Base-by-base conservation (phyloP, 2,113 vertebrate species). In the Lepidothrix coronata region DNA sequence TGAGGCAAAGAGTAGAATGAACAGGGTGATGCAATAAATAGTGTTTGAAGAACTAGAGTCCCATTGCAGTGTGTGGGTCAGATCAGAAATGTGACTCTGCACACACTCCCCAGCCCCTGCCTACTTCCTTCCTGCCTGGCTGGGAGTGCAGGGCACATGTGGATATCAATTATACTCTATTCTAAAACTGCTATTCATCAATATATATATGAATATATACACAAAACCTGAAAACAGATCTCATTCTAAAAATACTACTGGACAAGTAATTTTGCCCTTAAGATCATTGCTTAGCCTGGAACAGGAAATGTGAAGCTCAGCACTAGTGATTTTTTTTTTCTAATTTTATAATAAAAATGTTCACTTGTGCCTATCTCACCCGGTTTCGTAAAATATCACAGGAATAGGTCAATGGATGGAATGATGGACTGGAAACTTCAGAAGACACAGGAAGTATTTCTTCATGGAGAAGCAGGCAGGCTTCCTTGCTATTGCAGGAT, bases 131-230 rank as follows among this genome's bases (percentile, higher is more conserved):
- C 27, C 67, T 68, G 28, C 41, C 41, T 37, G 33, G 27, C 61
- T 18, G 41, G 24, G 43, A 55, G 11, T 15, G 27, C 41, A 37
- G 5, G 6, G 11, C 25, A 33, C 0, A 0, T 1, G 0, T 13
- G 51, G 21, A 14, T 95, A 31, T 52, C 49, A 51, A 27, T 73
- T 33, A 17, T 6, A 27, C 11, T 8, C 33, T 51, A 8, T 33
- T 91, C 74, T 82, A 67, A 88, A 77, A 35, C 46, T 2, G 5
- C 41, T 70, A 25, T 12, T 70, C 21, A 51, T 48, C 51, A 33
- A 14, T 48, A n/a, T 58, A 6, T 25, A 8, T 58, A 5, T 81
- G 15, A 49, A n/a, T 23, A 28, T n/a, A 27, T 13, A 18, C 5
- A 21, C 0, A 12, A 19, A 68, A 33, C 10, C 25, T 62, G 66